A percentile compares a stretch with the other conserved stretches of the same genome.
Conservation (phyloP, 1,140 invertebrate genomes). For the Stegodyphus dumicola region DNA sequence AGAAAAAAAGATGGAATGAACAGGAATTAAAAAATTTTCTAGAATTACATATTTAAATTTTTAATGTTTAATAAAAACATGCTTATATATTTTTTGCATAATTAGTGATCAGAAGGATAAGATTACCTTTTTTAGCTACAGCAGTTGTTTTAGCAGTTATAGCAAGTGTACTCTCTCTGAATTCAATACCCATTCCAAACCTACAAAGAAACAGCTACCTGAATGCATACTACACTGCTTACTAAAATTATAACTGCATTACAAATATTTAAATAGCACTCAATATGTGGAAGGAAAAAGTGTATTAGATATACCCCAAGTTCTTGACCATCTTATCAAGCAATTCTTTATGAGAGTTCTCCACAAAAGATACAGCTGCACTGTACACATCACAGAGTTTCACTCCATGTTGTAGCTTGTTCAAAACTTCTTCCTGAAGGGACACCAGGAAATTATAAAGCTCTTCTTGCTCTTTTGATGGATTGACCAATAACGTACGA, state of each 20-base stretch:
- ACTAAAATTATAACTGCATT: too few species aligned
- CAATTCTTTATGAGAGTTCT: slow-evolving; percentile 87
- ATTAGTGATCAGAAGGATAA: background rate
- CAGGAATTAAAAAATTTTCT: too few species aligned
- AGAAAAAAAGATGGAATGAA: too few species aligned
- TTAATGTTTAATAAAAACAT: background rate
- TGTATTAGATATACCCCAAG: slow-evolving; percentile 76
- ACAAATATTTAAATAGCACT: too few species aligned
- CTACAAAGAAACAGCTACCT: slow-evolving; percentile 64
- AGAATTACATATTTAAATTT: too few species aligned
- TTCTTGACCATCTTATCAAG: slow-evolving; percentile 93
- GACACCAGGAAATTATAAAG: slow-evolving; percentile 94
- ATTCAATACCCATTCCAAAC: slow-evolving; percentile 98
- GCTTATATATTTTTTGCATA: background rate
- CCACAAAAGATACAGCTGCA: slow-evolving; percentile 82
- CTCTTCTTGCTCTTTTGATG: slow-evolving; percentile 79
- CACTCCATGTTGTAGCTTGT: slow-evolving; percentile 82
- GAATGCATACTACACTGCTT: too few species aligned
- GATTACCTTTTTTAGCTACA: slow-evolving; percentile 79
- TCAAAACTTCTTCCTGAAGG: slow-evolving; percentile 92
- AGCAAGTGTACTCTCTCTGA: slow-evolving; percentile 91
- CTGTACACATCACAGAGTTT: slow-evolving; percentile 93
- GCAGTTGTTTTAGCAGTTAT: slow-evolving; percentile 90
- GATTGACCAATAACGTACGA: slow-evolving; percentile 96
- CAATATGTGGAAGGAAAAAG: too few species aligned